Base-by-base conservation (phyloP, 2,888 invertebrate species). In the Boloria selene region DNA sequence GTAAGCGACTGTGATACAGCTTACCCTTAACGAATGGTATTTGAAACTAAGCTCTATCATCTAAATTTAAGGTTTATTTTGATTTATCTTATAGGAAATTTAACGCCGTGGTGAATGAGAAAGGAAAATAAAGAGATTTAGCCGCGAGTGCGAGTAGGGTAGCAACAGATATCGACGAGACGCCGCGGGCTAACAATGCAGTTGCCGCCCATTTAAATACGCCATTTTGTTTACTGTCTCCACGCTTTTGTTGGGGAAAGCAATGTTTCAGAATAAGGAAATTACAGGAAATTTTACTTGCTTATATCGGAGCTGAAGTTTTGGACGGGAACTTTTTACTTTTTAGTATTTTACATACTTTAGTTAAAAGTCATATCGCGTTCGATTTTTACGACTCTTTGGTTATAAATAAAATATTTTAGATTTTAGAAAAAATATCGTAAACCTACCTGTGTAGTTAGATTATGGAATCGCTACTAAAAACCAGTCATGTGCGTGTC, bases 141-240 rank as follows among this genome's bases (percentile, higher is more conserved):
- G 73, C 65, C 58, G 75, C 69, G 82, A 76, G 89, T 84, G 88
- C 79, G 86, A 89, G 83, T 72, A 79, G 80, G 84, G 77, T 75
- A 80, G 81, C 77, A 70, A 72, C 71, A 75, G 71, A 72, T 74
- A 75, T 75, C 73, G 81, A 80, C 77, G 82, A 80, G 79, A 82
- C 82, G 80, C 76, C 77, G 74, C 78, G 79, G 72, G 79, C 77
- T 81, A 80, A 88, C 87, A 87, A 89, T 88, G 86, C 87, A 85
- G 90, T 88, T 83, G 83, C 87, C 91, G 91, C 91, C 91, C 92
- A 90, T 91, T 92, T 91, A 91, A 92, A 90, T 90, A 88, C 92
- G 92, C 92, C 92, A 92, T 92, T 90, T 92, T 92, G 91, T 91
- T 85, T 85, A 88, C 86, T 85, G 87, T 89, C 90, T 89, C 87